Base-by-base conservation (phyloP, 64 coral and sea anemone species). In the Trachythela sp. region DNA sequence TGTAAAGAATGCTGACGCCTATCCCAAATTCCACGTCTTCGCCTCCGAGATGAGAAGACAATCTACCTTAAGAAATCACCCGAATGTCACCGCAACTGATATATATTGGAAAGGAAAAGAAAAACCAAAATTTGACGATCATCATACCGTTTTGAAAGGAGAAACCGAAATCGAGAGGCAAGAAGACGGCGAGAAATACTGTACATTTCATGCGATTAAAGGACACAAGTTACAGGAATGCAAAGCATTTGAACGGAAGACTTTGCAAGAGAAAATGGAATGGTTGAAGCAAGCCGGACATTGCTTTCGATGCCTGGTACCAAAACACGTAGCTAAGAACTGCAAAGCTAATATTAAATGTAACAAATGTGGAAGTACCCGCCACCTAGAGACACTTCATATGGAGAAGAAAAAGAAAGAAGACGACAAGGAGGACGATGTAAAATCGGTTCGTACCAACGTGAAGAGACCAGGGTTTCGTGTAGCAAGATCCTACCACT, bases 401-500 rank as follows among this genome's bases (percentile, higher is more conserved):
- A 60, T 68, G 59, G 59, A 68, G 5, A 22, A 31, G 30, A 2
- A n/a, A n/a, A 68, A 68, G 59, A 40, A 88, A 77, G 87, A 70
- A 10, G 48, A 88, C 20, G 67, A 43, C 24, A 38, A 18, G 24
- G 64, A 75, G n/a, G 20, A 88, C 64, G 45, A 29, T 35, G 87
- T 88, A 17, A 43, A 2, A n/a, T 48, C 59, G 10, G 64, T n/a
- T 35, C 64, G 60, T 72, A 88, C 87, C 59, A 42, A n/a, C 38
- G 60, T 35, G 10, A 68, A 56, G 31, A 31, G 17, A 32, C 52
- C 36, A 54, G 59, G 64, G 64, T 72, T 27, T 88, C 87, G 7
- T 88, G 87, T 72, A 24, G 87, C 41, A 88, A 71, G 64, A 68
- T 88, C 36, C 38, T 88, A 18, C 87, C 71, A 17, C 52, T 88